A percentile compares a stretch with the other conserved stretches of the same genome.
These are phyloP conservation scores for Arothron firmamentum DNA, from an alignment of 2,113 vertebrate genomes.

Conservation along the genomic window DNA sequence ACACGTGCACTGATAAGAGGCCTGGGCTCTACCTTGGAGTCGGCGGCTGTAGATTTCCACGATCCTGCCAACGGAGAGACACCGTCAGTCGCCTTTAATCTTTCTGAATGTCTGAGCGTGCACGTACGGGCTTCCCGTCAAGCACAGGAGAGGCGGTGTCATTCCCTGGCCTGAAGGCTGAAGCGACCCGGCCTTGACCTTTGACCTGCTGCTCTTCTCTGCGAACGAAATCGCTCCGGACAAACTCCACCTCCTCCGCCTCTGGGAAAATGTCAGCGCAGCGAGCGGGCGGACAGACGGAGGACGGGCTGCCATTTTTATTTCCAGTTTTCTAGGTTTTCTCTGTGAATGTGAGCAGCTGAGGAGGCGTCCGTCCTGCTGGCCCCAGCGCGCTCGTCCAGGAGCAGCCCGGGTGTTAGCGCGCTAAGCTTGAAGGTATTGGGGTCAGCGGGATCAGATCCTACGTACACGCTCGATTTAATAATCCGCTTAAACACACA, in stretches of 20 bases:
- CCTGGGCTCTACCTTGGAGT: constrained; percentile 83
- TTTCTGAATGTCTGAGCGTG: not conserved
- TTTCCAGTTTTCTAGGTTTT: no score
- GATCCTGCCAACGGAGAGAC: constrained; percentile 77
- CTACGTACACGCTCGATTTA: constrained; percentile 29
- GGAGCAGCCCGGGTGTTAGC: constrained; percentile 30
- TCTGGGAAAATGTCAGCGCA: constrained; percentile 52
- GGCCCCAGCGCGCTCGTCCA: no score
- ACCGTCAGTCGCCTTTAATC: not conserved
- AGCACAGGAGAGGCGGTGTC: not conserved
- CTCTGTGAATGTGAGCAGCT: no score
- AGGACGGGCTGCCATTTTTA: not conserved
- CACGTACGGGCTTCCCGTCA: no score
- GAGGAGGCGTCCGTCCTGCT: no score
- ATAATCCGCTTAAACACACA: constrained; percentile 57
- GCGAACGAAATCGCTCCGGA: constrained; percentile 35
- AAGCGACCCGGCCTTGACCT: constrained; percentile 2
- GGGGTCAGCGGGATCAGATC: constrained; percentile 73
- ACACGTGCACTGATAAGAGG: not conserved
- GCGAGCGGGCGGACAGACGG: not conserved
- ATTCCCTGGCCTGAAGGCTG: not conserved
- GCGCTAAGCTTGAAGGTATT: constrained; percentile 68
- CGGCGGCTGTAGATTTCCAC: constrained; percentile 98
- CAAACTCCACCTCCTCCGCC: constrained; percentile 20
- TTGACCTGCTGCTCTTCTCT: constrained; percentile 49